These are phyloP conservation scores for Pseudomyrmex concolor DNA, from an alignment of 1,140 invertebrate species.

Conservation along the genomic window DNA sequence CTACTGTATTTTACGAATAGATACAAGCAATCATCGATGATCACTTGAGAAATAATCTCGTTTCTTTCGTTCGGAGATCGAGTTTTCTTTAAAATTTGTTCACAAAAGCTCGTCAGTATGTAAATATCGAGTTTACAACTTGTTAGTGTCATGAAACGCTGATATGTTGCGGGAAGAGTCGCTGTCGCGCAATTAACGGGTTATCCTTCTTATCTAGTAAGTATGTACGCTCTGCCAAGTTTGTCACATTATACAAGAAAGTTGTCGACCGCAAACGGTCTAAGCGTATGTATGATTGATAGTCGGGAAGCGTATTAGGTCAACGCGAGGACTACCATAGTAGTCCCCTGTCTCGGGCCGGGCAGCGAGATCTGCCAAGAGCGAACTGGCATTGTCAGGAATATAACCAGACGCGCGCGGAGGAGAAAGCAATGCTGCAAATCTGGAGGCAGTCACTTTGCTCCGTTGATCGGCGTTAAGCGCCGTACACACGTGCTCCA, in stretches of 20 bases:
- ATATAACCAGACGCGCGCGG: constrained; percentile 34
- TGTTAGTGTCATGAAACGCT: constrained; percentile 20
- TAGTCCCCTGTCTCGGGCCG: constrained; percentile 62
- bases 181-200: constrained; percentile 11
- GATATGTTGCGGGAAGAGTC: constrained; percentile 30
- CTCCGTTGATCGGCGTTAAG: constrained; percentile 57
- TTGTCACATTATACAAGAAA: constrained; percentile 67
- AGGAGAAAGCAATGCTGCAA: constrained; percentile 66
- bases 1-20: background rate
- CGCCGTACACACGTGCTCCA: constrained; percentile 63
- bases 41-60: background rate
- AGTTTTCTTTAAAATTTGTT: constrained; percentile 5
- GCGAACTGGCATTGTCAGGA: constrained; percentile 14
- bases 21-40: background rate
- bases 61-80: background rate
- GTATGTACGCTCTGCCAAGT: constrained; percentile 30
- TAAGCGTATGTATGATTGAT: constrained; percentile 69
- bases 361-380: background rate
- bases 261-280: background rate
- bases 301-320: constrained; percentile 70
- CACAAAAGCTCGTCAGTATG: background rate
- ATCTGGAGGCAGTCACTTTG: constrained; percentile 56
- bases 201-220: constrained; percentile 37
- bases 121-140: constrained; percentile 24
- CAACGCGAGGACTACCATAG: constrained; percentile 72